phyloP scores from a whole-genome alignment of 2,888 invertebrate species.

The Odontomyia ornata region DNA sequence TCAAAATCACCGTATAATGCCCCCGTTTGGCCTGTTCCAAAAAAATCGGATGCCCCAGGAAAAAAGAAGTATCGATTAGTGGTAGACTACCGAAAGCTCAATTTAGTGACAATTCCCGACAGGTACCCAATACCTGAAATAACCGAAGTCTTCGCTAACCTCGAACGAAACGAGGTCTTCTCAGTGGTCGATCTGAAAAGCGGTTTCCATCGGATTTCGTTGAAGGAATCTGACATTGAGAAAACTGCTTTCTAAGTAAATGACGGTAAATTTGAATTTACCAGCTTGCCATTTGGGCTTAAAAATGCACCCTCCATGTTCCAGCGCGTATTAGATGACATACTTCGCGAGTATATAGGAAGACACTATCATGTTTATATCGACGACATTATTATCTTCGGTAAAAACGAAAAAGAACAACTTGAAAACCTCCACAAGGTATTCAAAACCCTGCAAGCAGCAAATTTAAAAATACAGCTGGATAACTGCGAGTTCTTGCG shows the following conservation, averaged over 20 bases:
- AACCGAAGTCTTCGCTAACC: not conserved
- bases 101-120: not conserved
- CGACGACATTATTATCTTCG: conserved; percentile 24
- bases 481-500: conserved; percentile 29
- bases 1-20: not conserved
- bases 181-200: conserved; percentile 5
- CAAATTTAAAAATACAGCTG: conserved; percentile 2
- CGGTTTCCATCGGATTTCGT: conserved; percentile 5
- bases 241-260: conserved; percentile 22
- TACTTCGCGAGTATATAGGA: conserved; percentile 10
- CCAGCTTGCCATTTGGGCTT: conserved; percentile 1
- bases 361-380: conserved; percentile 9
- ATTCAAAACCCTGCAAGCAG: not conserved
- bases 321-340: not conserved
- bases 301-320: conserved; percentile 23
- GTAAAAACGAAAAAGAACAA: not conserved
- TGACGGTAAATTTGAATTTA: conserved; percentile 11
- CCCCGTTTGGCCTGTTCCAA: not conserved
- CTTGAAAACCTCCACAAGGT: no score
- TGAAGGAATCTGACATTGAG: conserved; percentile 14
- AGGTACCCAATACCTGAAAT: not conserved
- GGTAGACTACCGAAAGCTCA: not conserved
- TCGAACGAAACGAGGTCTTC: conserved; percentile 7
- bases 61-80: conserved; percentile 51
- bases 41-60: conserved; percentile 6